A percentile compares a stretch with the other conserved stretches of the same genome.
Conservation (phyloP, 2,113 vertebrate genomes). For the Scolopax mira region DNA sequence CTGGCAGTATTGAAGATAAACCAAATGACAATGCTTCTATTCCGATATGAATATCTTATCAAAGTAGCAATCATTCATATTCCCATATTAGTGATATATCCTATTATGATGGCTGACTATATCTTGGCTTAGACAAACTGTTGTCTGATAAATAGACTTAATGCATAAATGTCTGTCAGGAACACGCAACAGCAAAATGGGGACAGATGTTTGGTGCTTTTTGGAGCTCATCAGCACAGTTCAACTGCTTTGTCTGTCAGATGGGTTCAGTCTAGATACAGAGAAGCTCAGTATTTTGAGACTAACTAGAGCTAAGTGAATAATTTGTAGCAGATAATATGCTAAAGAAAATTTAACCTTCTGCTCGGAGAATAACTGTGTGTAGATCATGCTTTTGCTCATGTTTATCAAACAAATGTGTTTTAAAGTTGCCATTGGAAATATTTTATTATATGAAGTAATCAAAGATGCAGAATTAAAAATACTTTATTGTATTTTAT, state of each 20-base stretch:
- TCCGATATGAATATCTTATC: not conserved
- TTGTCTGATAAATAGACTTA: conserved; percentile 61
- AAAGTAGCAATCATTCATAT: conserved; percentile 1
- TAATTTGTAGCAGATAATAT: not conserved
- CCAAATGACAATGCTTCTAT: not conserved
- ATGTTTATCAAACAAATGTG: not conserved
- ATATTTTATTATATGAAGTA: not conserved
- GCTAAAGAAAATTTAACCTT: not conserved
- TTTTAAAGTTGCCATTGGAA: not conserved
- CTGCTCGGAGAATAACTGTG: not conserved
- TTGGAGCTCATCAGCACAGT: conserved; percentile 53
- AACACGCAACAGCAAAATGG: conserved; percentile 28
- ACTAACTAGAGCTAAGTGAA: not conserved
- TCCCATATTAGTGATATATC: conserved; percentile 35
- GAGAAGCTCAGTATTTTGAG: conserved; percentile 9
- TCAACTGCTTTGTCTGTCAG: conserved; percentile 46
- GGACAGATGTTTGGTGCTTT: conserved; percentile 57
- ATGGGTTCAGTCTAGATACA: conserved; percentile 5
- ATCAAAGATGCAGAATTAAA: not conserved
- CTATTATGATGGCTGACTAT: conserved; percentile 15
- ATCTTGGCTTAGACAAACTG: conserved; percentile 56
- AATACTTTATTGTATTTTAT: not conserved
- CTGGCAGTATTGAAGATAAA: not conserved
- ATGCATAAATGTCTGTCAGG: conserved; percentile 39
- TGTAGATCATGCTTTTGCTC: not conserved